Evolutionary conservation across 2,888 invertebrate species (phyloP).

Genomic region (Idaea dimidiata): DNA sequence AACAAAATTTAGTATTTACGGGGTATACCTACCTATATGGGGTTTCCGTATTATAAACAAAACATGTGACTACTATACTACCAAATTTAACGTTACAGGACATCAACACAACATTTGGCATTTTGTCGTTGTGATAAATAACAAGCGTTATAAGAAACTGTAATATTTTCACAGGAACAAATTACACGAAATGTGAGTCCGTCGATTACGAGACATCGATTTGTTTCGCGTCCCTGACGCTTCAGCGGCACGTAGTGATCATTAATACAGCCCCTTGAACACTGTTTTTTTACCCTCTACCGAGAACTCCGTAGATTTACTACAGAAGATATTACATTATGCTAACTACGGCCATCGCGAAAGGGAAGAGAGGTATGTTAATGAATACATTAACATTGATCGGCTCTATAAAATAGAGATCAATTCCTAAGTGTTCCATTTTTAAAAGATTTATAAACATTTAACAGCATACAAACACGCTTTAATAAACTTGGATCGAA

Average conservation of each 20-base stretch:
- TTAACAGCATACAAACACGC: background rate
- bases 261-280: conserved; percentile 52
- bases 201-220: conserved; percentile 61
- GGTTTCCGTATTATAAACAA: no score
- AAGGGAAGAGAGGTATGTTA: conserved; percentile 6
- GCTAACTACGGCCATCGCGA: conserved; percentile 17
- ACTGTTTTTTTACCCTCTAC: conserved; percentile 40
- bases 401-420: background rate
- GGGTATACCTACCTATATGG: no score
- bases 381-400: conserved; percentile 1
- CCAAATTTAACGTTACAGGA: no score
- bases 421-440: background rate
- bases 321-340: conserved; percentile 19
- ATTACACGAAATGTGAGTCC: conserved; percentile 46
- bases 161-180: conserved; percentile 48
- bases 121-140: conserved; percentile 22
- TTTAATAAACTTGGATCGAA: background rate
- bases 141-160: conserved; percentile 33
- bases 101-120: background rate
- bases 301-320: conserved; percentile 26
- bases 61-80: no score
- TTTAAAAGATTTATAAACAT: background rate
- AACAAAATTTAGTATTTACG: no score
- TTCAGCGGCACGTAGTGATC: conserved; percentile 51
- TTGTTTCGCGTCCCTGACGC: conserved; percentile 48